phyloP scores from a whole-genome alignment of 2,888 invertebrate species.

The Vandiemenella viatica region DNA sequence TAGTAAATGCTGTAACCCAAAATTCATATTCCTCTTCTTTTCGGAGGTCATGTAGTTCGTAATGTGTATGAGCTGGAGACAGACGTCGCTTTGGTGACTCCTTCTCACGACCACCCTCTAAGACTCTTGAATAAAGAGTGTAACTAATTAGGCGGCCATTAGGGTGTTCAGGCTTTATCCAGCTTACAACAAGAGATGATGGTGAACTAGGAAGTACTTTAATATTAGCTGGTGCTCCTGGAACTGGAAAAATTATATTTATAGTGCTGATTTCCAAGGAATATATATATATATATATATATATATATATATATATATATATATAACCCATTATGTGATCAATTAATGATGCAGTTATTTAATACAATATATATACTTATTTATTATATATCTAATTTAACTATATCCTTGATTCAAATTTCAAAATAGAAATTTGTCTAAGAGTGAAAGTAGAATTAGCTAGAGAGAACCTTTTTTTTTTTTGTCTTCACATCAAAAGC shows the following conservation, averaged over 20 bases:
- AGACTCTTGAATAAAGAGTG: conserved; percentile 25
- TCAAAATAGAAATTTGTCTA: too few relatives aligned
- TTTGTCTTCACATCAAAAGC: too few relatives aligned
- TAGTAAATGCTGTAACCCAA: conserved; percentile 32
- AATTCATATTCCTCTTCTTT: conserved; percentile 23
- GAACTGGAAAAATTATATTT: conserved; percentile 29
- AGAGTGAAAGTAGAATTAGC: too few relatives aligned
- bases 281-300: too few relatives aligned
- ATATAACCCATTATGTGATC: too few relatives aligned
- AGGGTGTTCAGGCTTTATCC: conserved; percentile 29
- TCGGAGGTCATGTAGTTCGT: conserved; percentile 19
- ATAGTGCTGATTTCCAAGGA: too few relatives aligned
- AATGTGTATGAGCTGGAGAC: conserved; percentile 12
- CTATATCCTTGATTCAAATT: too few relatives aligned
- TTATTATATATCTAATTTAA: too few relatives aligned
- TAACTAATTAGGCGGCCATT: conserved; percentile 31
- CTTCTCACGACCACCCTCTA: conserved; percentile 20
- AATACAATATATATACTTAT: too few relatives aligned
- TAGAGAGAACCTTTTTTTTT: too few relatives aligned
- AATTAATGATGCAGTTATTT: too few relatives aligned
- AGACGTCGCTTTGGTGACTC: conserved; percentile 19
- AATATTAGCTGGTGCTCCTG: conserved; percentile 29
- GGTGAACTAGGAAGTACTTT: conserved; percentile 29
- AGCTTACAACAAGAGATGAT: conserved; percentile 23
- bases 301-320: too few relatives aligned